Base-by-base conservation (phyloP, 2,888 invertebrate genomes). In the Osmoderma eremita region DNA sequence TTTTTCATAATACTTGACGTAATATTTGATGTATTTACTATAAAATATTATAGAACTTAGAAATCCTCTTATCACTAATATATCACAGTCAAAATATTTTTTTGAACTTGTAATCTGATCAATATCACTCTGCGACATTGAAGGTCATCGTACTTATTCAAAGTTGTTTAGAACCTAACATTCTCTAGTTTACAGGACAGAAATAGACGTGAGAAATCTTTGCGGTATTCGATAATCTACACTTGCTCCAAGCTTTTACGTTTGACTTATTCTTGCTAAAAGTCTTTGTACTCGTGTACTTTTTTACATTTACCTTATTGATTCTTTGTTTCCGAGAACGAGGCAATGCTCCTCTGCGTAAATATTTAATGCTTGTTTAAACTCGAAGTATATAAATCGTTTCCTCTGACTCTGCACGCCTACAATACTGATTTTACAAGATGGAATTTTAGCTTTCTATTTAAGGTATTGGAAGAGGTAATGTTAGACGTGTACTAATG, bases 311-410 rank as follows among this genome's bases (percentile, higher is more conserved):
- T 56, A 15, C 20, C 30, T 24, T 50, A 50, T 50, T 53, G 53
- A 38, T 53, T 38, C 18, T 53, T 53, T 53, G 38, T 53, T 53
- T 53, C 53, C 38, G 13, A n/a, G 53, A 53, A 53, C 36, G 53
- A 53, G 53, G 10, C 36, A 53, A 38, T 41, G 41, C 22, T 42
- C 41, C 8, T 56, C 20, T 13, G 56, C 41, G 41, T 56, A 41
- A 56, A 56, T 24, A 42, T 56, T 41, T 18, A 15, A 42, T 56
- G 42, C 41, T 54, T 39, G 13, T 13, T 56, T 42, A 22, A 22
- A 6, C 18, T 36, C 38, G 36, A 53, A 18, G 38, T 17, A 15
- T 38, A 36, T 38, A 36, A 12, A 53, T 41, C 41, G 56, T 24
- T 56, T 56, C 56, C 56, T 56, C 22, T 24, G 13, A 30, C 50